Evolutionary conservation across 2,113 vertebrate species (phyloP), one percentile per base, ranked within the genome.

Genomic region (Benitochromis conjunctus): DNA sequence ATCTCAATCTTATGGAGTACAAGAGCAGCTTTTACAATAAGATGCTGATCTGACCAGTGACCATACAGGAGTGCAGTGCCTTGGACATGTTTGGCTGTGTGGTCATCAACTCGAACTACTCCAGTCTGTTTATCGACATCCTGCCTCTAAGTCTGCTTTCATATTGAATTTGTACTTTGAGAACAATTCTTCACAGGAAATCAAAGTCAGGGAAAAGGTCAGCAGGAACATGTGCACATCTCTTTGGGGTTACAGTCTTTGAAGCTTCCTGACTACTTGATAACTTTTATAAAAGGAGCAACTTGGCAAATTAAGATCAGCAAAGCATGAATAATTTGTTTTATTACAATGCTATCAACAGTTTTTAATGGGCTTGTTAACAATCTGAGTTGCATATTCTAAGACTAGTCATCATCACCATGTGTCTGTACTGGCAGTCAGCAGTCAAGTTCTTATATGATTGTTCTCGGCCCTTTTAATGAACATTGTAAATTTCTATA

Each of bases 51-150:
- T 19, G 16, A 51, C 31, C 3, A 31, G 43, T 11, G 3, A 31
- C 71, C 6, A 7, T 76, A 18, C 46, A 51, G 16, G 4, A 53
- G 26, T 76, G 43, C 16, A 76, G 24, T 76, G 24, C 24, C 69
- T 19, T 51, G 69, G 0, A 2, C 9, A 13, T 51, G 2, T 31
- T 51, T 51, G 24, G 10, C 71, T n/a, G 43, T 76, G 26, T 0
- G 0, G 71, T 12, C 69, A 51, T 76, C 43, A 76, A 51, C 16
- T 19, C 24, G 18, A 76, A 76, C 69, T 19, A 19, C 43, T 48
- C 43, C 43, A 74, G 43, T 19, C 43, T 51, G 43, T 76, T 48
- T 76, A 51, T 51, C 4, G 5, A 74, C 24, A 48, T 11, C 24
- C 24, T 29, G 21, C 24, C 43, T 48, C 26, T 29, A 74, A 19